These are phyloP conservation scores for Petrocephalus zakoni DNA, from an alignment of 2,113 vertebrate species.

Conservation along the genomic window DNA sequence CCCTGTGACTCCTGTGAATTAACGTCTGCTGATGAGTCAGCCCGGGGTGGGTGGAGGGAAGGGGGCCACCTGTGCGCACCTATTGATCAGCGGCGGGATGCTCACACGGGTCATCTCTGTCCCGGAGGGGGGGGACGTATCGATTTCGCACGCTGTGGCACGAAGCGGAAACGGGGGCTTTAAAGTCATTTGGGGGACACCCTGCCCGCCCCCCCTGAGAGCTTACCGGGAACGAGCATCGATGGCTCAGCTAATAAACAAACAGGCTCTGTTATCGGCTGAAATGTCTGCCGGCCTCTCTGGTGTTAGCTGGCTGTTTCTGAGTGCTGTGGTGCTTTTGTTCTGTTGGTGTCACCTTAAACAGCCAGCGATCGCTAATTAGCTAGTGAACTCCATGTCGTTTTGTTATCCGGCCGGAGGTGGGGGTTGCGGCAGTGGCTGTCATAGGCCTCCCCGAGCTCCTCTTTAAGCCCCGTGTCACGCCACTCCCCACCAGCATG, in stretches of 20 bases:
- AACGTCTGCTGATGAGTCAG: neutral
- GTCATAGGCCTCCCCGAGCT: neutral
- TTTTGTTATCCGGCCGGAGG: neutral
- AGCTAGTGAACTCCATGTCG: neutral
- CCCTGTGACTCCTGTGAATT: neutral
- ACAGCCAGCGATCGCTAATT: neutral
- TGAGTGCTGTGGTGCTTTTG: no score
- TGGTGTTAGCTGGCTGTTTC: neutral
- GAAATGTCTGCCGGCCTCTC: neutral
- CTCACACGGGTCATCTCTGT: neutral
- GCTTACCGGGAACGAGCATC: neutral
- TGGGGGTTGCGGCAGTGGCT: neutral
- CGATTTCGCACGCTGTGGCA: neutral
- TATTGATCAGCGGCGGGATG: neutral
- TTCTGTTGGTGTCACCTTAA: neutral
- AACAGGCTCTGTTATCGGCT: neutral
- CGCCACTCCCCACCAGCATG: neutral
- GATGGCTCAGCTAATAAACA: neutral
- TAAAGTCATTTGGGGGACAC: slow-evolving; percentile 1
- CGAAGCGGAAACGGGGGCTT: neutral
- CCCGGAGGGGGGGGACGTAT: neutral
- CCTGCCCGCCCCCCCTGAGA: neutral
- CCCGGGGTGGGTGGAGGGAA: neutral
- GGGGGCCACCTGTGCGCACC: neutral
- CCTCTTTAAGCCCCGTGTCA: slow-evolving; percentile 9